phyloP scores from a whole-genome alignment of 1,140 invertebrate species.

The Asbolus verrucosus region DNA sequence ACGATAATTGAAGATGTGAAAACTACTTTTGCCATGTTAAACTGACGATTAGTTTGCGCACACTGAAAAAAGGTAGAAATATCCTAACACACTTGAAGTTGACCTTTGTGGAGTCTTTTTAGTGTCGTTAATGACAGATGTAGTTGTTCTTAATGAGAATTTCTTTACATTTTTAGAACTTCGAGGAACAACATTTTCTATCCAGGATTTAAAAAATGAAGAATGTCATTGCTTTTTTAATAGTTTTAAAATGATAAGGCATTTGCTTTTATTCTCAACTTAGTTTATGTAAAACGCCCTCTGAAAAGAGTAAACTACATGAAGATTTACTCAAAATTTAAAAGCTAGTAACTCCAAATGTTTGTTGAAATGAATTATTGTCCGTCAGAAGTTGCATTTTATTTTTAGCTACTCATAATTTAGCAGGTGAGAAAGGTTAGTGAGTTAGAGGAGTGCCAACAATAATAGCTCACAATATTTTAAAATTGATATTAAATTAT shows the following conservation, averaged over 20 bases:
- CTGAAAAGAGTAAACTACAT: background rate
- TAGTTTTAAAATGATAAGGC: too few species aligned
- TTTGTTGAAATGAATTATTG: slow-evolving; percentile 40
- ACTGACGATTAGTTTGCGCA: too few species aligned
- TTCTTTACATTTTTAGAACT: slow-evolving; percentile 5
- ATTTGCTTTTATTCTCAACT: too few species aligned
- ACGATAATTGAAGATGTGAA: too few species aligned
- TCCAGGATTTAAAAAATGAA: background rate
- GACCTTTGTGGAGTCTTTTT: background rate
- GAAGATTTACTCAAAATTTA: slow-evolving; percentile 13
- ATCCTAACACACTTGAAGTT: background rate
- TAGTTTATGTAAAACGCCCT: background rate
- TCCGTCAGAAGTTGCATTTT: slow-evolving; percentile 44
- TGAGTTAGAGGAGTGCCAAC: slow-evolving; percentile 44
- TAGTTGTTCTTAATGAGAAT: background rate
- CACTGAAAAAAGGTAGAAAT: too few species aligned
- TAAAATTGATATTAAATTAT: slow-evolving; percentile 10
- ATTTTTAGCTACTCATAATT: slow-evolving; percentile 39
- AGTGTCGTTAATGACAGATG: background rate
- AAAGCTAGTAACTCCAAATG: slow-evolving; percentile 25
- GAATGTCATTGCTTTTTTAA: background rate
- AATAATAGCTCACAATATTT: slow-evolving; percentile 44
- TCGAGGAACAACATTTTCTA: background rate
- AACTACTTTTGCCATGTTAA: too few species aligned
- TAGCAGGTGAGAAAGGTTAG: slow-evolving; percentile 49